Base-by-base conservation (phyloP, 2,888 invertebrate genomes). In the Drosophila fungiperda region DNA sequence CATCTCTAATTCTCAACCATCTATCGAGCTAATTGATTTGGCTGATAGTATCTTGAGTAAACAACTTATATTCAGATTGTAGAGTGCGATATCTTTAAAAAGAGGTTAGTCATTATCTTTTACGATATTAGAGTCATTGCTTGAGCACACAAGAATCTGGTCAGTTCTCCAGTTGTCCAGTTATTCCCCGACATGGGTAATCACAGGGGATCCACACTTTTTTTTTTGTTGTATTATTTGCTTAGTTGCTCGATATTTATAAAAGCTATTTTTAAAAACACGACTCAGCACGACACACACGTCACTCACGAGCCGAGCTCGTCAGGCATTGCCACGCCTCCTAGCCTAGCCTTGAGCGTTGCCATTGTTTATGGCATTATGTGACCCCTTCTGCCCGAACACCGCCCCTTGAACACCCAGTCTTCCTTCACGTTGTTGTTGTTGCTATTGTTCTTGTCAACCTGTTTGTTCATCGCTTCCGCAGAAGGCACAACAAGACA, bases 401-500 rank as follows among this genome's bases (percentile, higher is more conserved):
- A 29, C 12, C 12, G 7, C 20, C 42, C 3, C 20, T 20, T 12
- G 7, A 20, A 45, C 12, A 45, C 45, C 26, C 36, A 15, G 62
- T 67, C 40, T 50, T 65, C 66, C 66, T 71, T 63, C 50, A 69
- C 17, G 33, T 36, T 75, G 55, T 26, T 36, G 33, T 23, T 38
- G 23, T 40, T 61, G 54, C 33, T 73, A 29, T 49, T 64, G 66
- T 65, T 82, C 53, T 63, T 82, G 80, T 80, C 73, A 83, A 80
- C 83, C 79, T 80, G 82, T 82, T 80, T 79, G 69, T 50, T 62
- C 55, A 62, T 80, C 49, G 80, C 80, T 78, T 80, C 78, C 78
- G 80, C 71, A 78, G 76, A 64, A 78, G 67, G 45, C 73, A 45
- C 23, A 8, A 55, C 26, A 15, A 36, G 29, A 42, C 29, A 26